These are phyloP conservation scores for Pelobates fuscus DNA, from an alignment of 2,113 vertebrate genomes.

Conservation along the genomic window DNA sequence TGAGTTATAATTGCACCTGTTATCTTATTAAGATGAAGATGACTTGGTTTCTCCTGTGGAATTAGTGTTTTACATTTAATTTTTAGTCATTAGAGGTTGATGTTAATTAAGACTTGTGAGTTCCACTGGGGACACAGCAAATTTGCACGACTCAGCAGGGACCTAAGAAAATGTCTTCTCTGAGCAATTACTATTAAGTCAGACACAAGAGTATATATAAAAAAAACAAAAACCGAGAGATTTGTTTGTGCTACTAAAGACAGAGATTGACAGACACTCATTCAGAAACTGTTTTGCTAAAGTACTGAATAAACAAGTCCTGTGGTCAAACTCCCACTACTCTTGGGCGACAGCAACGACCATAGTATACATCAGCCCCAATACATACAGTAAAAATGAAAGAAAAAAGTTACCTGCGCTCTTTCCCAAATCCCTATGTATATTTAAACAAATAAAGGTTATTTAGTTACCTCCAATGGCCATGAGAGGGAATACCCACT, in stretches of 20 bases:
- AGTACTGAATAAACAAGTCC: too few relatives aligned
- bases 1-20: neutral
- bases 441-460: too few relatives aligned
- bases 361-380: too few relatives aligned
- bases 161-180: slow-evolving; percentile 31
- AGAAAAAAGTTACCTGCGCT: too few relatives aligned
- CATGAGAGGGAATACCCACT: too few relatives aligned
- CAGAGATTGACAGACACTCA: too few relatives aligned
- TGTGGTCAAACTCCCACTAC: too few relatives aligned
- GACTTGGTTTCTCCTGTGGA: slow-evolving; percentile 23
- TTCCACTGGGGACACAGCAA: slow-evolving; percentile 19
- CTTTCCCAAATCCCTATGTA: too few relatives aligned
- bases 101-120: slow-evolving; percentile 34
- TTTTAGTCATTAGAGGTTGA: slow-evolving; percentile 39
- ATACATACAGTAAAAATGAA: too few relatives aligned
- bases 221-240: neutral
- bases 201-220: neutral
- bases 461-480: too few relatives aligned
- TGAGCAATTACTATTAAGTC: slow-evolving; percentile 26
- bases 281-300: too few relatives aligned
- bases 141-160: slow-evolving; percentile 24
- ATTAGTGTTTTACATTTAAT: slow-evolving; percentile 39
- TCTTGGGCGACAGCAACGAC: too few relatives aligned
- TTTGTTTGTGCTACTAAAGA: neutral
- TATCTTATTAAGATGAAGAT: neutral